These are phyloP conservation scores for Oasisia sp. DNA, from an alignment of 2,888 invertebrate genomes.

Conservation along the genomic window DNA sequence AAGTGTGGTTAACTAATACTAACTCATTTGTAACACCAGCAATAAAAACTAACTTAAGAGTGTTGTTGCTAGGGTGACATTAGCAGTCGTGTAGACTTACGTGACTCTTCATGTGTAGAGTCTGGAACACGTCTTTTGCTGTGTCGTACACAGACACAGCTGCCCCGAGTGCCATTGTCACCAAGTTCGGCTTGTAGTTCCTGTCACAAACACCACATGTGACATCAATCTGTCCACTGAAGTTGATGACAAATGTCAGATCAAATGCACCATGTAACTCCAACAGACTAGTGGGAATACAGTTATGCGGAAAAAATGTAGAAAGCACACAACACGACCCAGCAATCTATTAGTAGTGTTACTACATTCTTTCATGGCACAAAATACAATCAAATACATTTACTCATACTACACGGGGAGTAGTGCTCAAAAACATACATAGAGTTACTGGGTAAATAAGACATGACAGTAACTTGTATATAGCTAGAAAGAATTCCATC, in stretches of 20 bases:
- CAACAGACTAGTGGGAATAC: background rate
- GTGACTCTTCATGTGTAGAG: constrained; percentile 55
- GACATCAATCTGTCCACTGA: background rate
- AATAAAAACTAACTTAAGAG: background rate
- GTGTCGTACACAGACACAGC: constrained; percentile 57
- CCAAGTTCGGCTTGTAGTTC: constrained; percentile 13
- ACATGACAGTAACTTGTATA: too few relatives aligned
- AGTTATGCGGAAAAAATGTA: background rate
- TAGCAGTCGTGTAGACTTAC: constrained; percentile 37
- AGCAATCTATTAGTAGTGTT: background rate
- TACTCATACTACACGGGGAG: too few relatives aligned
- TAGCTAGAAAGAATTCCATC: too few relatives aligned
- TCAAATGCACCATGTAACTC: background rate
- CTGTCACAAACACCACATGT: background rate
- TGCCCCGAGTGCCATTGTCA: constrained; percentile 45
- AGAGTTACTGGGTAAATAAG: too few relatives aligned
- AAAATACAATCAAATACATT: too few relatives aligned
- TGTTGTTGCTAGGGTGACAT: background rate
- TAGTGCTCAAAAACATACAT: too few relatives aligned
- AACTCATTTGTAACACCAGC: background rate
- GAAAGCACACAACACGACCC: background rate
- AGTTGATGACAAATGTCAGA: background rate
- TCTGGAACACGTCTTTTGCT: constrained; percentile 61
- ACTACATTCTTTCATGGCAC: background rate
- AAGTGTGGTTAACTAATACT: background rate